Evolutionary conservation across 2,113 vertebrate species (phyloP).

Genomic region (Boulengeromyrus knoepffleri): DNA sequence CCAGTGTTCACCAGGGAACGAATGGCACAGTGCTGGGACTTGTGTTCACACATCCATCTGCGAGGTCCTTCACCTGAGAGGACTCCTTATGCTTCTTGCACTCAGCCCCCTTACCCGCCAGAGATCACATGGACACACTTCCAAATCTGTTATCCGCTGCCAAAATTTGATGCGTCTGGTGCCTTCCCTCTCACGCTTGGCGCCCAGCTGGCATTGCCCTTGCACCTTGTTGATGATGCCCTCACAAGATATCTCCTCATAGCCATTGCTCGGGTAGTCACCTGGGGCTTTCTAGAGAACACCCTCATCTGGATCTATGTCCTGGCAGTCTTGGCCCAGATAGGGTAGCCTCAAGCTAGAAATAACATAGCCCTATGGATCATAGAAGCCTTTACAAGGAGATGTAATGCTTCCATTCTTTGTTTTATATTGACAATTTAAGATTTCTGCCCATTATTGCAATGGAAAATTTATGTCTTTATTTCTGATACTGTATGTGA

Average conservation of each 20-base stretch:
- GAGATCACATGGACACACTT: background rate
- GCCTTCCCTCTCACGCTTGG: background rate
- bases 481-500: background rate
- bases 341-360: background rate
- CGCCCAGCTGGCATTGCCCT: background rate
- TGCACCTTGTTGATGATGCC: background rate
- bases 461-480: background rate
- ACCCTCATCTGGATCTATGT: background rate
- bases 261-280: background rate
- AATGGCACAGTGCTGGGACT: background rate
- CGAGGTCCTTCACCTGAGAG: background rate
- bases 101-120: background rate
- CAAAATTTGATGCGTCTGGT: background rate
- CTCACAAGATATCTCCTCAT: background rate
- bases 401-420: background rate
- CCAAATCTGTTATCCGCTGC: background rate
- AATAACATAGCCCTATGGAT: background rate
- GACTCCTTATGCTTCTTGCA: background rate
- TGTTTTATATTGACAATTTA: background rate
- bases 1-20: background rate
- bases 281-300: background rate
- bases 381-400: background rate
- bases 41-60: background rate
- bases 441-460: background rate
- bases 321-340: background rate